phyloP scores from a whole-genome alignment of 2,888 invertebrate genomes.

The Catocala fraxini region DNA sequence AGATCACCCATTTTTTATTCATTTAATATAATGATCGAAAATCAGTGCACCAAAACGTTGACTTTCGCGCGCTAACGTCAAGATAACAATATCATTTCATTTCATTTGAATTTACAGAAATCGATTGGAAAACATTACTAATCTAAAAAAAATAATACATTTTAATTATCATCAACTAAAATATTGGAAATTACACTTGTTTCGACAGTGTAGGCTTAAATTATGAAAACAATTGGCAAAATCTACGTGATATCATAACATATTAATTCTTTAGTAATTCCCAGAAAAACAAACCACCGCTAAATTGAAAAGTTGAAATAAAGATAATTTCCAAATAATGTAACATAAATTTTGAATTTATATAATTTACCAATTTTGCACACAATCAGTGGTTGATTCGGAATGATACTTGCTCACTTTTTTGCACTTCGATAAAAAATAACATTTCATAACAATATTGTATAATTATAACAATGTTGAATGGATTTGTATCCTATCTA shows the following conservation, averaged over 20 bases:
- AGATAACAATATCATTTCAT: too few relatives aligned
- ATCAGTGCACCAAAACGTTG: too few relatives aligned
- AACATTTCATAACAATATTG: constrained; percentile 44
- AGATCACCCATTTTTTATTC: too few relatives aligned
- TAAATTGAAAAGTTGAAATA: constrained; percentile 24
- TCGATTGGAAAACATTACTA: too few relatives aligned
- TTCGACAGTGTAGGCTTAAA: too few relatives aligned
- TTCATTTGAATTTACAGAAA: too few relatives aligned
- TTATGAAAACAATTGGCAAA: too few relatives aligned
- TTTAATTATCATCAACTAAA: too few relatives aligned
- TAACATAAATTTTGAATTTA: constrained; percentile 32
- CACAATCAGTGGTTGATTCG: constrained; percentile 14
- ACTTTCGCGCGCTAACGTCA: too few relatives aligned
- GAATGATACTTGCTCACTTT: constrained; percentile 8
- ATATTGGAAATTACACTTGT: too few relatives aligned
- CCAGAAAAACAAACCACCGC: constrained; percentile 29
- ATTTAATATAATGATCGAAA: too few relatives aligned
- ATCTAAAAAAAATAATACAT: too few relatives aligned
- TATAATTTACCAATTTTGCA: constrained; percentile 5
- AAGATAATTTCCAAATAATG: constrained; percentile 23
- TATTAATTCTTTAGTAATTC: constrained; percentile 7
- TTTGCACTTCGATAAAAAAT: constrained; percentile 36
- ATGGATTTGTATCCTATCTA: constrained; percentile 40
- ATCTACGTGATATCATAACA: not conserved
- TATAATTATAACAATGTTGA: constrained; percentile 46